Conservation (phyloP, 2,888 invertebrate genomes). For the Ochropacha duplaris region DNA sequence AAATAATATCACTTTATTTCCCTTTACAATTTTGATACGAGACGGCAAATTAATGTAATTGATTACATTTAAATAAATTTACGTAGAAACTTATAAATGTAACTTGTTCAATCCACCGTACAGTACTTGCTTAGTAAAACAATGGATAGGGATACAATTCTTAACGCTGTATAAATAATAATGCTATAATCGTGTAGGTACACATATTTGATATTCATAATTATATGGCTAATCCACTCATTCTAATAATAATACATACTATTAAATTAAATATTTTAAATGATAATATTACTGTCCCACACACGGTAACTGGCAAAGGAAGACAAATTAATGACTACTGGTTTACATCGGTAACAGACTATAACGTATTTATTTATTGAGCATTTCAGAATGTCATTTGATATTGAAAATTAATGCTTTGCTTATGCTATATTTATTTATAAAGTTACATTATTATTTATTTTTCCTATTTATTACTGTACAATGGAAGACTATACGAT, state of each 20-base stretch:
- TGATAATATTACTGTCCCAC: slow-evolving; percentile 28
- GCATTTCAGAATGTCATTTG: slow-evolving; percentile 26
- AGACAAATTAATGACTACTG: slow-evolving; percentile 51
- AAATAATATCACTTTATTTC: slow-evolving; percentile 68
- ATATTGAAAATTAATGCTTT: slow-evolving; percentile 16
- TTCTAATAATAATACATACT: slow-evolving; percentile 12
- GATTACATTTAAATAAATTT: slow-evolving; percentile 21
- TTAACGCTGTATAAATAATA: slow-evolving; percentile 5
- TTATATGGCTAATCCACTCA: slow-evolving; percentile 5
- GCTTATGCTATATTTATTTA: slow-evolving; percentile 10
- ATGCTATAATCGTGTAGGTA: not conserved
- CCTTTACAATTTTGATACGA: slow-evolving; percentile 31
- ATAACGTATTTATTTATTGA: slow-evolving; percentile 33
- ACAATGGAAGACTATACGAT: slow-evolving; percentile 75
- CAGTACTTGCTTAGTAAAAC: slow-evolving; percentile 12
- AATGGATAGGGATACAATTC: slow-evolving; percentile 18
- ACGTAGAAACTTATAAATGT: slow-evolving; percentile 9
- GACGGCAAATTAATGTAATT: slow-evolving; percentile 29
- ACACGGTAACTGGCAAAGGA: slow-evolving; percentile 65
- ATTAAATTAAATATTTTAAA: not conserved
- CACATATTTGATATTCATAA: not conserved
- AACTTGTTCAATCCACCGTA: slow-evolving; percentile 16
- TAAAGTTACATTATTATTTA: slow-evolving; percentile 16
- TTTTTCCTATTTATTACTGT: slow-evolving; percentile 14
- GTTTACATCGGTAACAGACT: slow-evolving; percentile 58